phyloP scores from a whole-genome alignment of 2,113 vertebrate genomes.

The Scatophagus argus region DNA sequence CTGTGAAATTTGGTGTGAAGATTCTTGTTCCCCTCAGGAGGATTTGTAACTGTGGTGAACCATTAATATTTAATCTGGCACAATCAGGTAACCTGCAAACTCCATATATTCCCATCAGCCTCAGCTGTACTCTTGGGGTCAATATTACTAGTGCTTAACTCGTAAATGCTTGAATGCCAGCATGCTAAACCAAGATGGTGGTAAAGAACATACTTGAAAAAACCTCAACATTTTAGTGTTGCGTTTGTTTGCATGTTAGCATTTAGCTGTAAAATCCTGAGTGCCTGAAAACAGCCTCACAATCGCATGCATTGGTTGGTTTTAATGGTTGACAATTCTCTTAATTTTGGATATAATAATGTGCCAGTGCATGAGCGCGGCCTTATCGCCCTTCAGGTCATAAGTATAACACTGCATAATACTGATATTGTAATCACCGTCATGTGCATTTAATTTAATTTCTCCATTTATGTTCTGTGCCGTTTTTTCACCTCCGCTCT shows the following conservation, averaged over 20 bases:
- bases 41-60: not conserved
- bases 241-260: not conserved
- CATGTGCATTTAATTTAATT: not conserved
- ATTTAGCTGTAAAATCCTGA: not conserved
- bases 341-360: not conserved
- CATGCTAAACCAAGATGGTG: not conserved
- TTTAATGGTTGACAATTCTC: not conserved
- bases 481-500: not conserved
- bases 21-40: not conserved
- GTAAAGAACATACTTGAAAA: not conserved
- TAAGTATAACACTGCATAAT: not conserved
- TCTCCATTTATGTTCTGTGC: not conserved
- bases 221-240: not conserved
- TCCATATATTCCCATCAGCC: too few species aligned
- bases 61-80: not conserved
- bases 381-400: not conserved
- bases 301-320: not conserved
- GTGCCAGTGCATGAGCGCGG: not conserved
- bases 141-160: too few species aligned
- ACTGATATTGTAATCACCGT: not conserved
- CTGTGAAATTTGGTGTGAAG: not conserved
- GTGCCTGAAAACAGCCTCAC: not conserved
- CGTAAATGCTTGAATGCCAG: not conserved
- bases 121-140: too few species aligned
- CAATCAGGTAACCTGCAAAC: too few species aligned